Conservation (phyloP, 2,113 vertebrate genomes). For the Pollimyrus isidori region DNA sequence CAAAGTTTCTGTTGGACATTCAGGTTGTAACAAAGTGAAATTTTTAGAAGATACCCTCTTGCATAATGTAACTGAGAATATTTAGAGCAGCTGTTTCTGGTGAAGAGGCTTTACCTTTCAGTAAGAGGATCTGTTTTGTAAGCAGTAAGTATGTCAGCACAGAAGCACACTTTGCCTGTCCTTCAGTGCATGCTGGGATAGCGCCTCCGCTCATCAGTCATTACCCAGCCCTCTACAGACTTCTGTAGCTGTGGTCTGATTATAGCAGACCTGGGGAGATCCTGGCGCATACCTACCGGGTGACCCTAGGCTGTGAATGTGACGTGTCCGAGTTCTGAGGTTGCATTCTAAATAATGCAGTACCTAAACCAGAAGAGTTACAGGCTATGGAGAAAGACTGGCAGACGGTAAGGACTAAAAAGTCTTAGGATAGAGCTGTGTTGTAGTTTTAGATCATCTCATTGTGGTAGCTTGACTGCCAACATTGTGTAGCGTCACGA, state of each 20-base stretch:
- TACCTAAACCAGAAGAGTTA: constrained; percentile 21
- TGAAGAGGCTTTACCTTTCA: constrained; percentile 10
- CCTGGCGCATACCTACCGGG: background rate
- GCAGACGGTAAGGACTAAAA: constrained; percentile 23
- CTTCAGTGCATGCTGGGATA: background rate
- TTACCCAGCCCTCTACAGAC: background rate
- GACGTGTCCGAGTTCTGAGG: constrained; percentile 16
- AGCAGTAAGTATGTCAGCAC: constrained; percentile 24
- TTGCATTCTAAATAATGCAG: constrained; percentile 14
- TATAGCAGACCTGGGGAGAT: background rate
- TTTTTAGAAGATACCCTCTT: background rate
- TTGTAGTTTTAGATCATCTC: background rate
- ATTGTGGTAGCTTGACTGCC: background rate
- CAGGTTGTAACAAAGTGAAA: background rate
- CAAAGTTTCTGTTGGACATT: background rate
- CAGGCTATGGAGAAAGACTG: constrained; percentile 26
- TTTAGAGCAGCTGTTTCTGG: background rate
- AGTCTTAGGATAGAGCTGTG: background rate
- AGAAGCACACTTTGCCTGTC: background rate
- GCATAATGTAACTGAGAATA: background rate
- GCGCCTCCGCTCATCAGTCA: background rate
- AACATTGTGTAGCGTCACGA: background rate
- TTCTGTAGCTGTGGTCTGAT: background rate
- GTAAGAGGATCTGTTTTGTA: constrained; percentile 35
- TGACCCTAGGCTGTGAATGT: background rate